phyloP scores from a whole-genome alignment of 1,140 invertebrate species.

The Ceratosolen solmsi region DNA sequence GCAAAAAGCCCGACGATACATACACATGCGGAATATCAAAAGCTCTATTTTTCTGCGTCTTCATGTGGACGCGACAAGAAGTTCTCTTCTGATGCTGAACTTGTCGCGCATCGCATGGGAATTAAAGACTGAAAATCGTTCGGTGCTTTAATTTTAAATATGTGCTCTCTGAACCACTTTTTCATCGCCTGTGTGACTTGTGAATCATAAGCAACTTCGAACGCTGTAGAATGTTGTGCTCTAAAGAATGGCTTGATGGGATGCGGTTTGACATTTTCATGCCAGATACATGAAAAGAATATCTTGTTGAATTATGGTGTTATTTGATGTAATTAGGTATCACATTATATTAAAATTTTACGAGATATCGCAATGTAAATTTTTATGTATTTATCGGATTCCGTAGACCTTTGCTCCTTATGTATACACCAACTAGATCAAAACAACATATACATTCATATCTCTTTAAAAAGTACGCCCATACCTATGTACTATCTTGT shows the following conservation, averaged over 20 bases:
- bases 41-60: neutral
- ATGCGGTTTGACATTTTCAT: neutral
- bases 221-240: neutral
- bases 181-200: neutral
- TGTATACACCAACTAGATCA: neutral
- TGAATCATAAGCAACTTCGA: neutral
- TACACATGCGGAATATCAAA: neutral
- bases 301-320: too few species aligned
- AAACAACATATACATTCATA: neutral
- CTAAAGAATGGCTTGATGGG: neutral
- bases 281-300: too few species aligned
- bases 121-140: too few species aligned
- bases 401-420: neutral
- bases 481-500: neutral
- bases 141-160: neutral
- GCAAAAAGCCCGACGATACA: neutral
- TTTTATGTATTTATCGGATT: neutral
- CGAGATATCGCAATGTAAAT: too few species aligned
- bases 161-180: neutral
- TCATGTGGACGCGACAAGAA: neutral
- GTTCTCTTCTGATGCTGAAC: neutral
- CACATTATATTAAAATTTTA: too few species aligned
- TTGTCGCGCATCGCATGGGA: neutral
- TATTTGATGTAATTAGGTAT: too few species aligned
- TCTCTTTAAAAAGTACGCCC: neutral